Conservation (phyloP, 1,140 invertebrate species). For the Saccostrea echinata region DNA sequence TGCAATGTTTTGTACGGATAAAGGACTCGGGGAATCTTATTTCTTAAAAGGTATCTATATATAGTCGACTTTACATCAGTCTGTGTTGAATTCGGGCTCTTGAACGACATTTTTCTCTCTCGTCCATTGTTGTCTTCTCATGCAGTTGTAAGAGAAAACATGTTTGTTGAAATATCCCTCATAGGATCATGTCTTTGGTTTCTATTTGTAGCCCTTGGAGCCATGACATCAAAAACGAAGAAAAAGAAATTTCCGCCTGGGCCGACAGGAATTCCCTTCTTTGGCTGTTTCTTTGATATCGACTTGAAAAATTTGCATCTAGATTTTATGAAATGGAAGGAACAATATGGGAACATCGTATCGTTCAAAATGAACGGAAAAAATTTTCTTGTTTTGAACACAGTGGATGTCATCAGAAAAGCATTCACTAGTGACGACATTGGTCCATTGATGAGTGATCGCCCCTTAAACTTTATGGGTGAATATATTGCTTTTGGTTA, state of each 20-base stretch:
- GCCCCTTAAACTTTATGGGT: constrained; percentile 55
- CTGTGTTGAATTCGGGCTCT: not conserved
- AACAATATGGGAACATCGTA: constrained; percentile 51
- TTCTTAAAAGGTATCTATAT: constrained; percentile 23
- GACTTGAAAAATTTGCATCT: constrained; percentile 45
- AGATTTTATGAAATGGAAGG: constrained; percentile 53
- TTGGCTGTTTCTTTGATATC: constrained; percentile 40
- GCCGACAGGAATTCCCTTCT: constrained; percentile 47
- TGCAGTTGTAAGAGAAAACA: not conserved
- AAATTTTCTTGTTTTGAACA: constrained; percentile 54
- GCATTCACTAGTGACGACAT: constrained; percentile 54
- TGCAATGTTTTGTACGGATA: not conserved
- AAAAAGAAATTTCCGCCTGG: constrained; percentile 53
- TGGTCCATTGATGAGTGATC: constrained; percentile 44
- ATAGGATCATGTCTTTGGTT: constrained; percentile 3
- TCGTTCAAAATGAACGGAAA: constrained; percentile 50
- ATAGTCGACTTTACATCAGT: not conserved
- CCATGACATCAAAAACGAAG: not conserved
- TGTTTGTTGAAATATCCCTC: constrained; percentile 30
- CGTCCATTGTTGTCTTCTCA: not conserved
- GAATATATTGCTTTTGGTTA: constrained; percentile 45
- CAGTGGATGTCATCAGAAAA: constrained; percentile 36
- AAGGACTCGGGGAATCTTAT: not conserved
- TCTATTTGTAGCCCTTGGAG: constrained; percentile 8
- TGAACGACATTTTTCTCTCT: not conserved